Base-by-base conservation (phyloP, 2,888 invertebrate genomes). In the Xanthia icteritia region DNA sequence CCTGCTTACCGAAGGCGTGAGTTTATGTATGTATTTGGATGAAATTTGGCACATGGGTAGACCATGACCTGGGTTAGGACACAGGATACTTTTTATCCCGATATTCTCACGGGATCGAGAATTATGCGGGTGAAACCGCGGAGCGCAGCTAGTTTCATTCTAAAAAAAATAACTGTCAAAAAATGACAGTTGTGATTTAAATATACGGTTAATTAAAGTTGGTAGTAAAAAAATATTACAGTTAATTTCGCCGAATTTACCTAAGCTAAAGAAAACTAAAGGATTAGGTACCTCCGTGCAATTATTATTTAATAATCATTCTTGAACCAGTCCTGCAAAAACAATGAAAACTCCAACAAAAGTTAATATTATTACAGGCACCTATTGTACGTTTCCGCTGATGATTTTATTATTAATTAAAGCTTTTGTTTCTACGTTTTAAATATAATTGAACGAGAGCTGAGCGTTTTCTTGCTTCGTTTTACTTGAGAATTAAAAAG, bases 341-440 rank as follows among this genome's bases (percentile, higher is more conserved):
- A 72, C 83, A 85, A 88, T 78, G 78, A 61, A 77, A 76, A 68
- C 61, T 84, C 60, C 39, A 79, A 85, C 81, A 79, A 85, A 84
- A 82, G 77, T 86, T 82, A 81, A 86, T 88, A 86, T 83, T 88
- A 89, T 77, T 78, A 77, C 79, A 67, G 76, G 79, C 65, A 80
- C 74, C 86, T 89, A 82, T 89, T 89, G 83, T 88, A 76, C 74
- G 64, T 74, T 79, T 79, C 75, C 77, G 54, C 31, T 81, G 75
- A 88, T 83, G 77, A 83, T 83, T 88, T 89, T 85, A 89, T 82
- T 86, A 86, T 66, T 76, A 82, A 86, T 66, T 76, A 82, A 76
- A 69, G 56, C 31, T 77, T 79, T 89, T 88, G 84, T 84, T 77
- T 54, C 15, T 60, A 42, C 31, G 67, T 73, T 82, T 81, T 65